Base-by-base conservation (phyloP, 2,888 invertebrate species). In the Eupithecia pulchellata region DNA sequence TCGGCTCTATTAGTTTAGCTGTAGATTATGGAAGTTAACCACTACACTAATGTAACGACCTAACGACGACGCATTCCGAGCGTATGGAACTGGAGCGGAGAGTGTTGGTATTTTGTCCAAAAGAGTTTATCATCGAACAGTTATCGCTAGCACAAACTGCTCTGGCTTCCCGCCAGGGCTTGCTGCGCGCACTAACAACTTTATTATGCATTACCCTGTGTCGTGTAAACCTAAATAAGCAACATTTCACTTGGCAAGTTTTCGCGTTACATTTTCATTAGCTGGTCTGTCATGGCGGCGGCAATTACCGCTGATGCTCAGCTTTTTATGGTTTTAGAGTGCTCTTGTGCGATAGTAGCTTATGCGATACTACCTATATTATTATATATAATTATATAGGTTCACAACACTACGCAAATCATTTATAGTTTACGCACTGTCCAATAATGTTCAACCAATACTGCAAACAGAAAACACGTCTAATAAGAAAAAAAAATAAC, bases 201-300 rank as follows among this genome's bases (percentile, higher is more conserved):
- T 91, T 92, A 91, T 91, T 91, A 91, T 91, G 91, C 90, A 92
- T 92, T 89, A 89, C 88, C 84, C 83, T 79, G 84, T 82, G 86
- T 87, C 84, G 85, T 84, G 86, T 85, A 86, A 84, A 85, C 86
- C 89, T 90, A 91, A 92, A 91, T 91, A 92, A 91, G 89, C 87
- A 88, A 87, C 86, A 86, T 86, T 85, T 86, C 84, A 84, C 85
- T 89, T 90, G 92, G 92, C 92, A 92, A 93, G 88, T 92, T 91
- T 87, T 77, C 84, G 84, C 86, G 89, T 90, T 88, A 91, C 89
- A 90, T 91, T 91, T 92, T 92, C 90, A 91, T 91, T 89, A 91
- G 89, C 84, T 82, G 81, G 83, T 83, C 82, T 83, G 82, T 85
- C 87, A 85, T 80, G 81, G 80, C 79, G 73, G 74, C 74, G 72